Evolutionary conservation across 1,140 invertebrate genomes (phyloP).

Genomic region (Bombus huntii): DNA sequence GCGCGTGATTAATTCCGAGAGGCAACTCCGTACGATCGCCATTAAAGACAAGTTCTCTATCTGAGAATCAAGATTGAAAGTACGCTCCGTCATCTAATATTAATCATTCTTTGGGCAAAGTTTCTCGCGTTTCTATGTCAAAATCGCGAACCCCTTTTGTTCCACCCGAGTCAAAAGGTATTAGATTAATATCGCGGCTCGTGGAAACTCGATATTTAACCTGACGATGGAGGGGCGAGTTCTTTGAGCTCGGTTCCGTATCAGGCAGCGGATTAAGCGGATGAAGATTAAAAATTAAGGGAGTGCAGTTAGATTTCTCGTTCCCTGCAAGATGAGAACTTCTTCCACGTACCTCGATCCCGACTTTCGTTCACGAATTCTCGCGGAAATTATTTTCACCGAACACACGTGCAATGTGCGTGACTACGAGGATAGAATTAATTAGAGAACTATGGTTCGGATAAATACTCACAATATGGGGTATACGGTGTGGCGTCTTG

Average conservation of each 20-base stretch:
- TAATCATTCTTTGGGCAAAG: conserved; percentile 35
- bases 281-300: conserved; percentile 60
- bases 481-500: conserved; percentile 71
- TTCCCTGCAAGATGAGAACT: conserved; percentile 12
- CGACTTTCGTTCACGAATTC: conserved; percentile 2
- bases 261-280: conserved; percentile 47
- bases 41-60: background rate
- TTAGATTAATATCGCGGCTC: conserved; percentile 26
- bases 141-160: conserved; percentile 1
- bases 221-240: conserved; percentile 9
- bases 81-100: background rate
- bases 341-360: background rate
- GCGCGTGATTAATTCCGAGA: background rate
- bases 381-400: background rate
- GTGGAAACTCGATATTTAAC: conserved; percentile 51
- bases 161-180: conserved; percentile 19
- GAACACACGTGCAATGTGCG: background rate
- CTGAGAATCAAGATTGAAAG: background rate
- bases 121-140: conserved; percentile 13
- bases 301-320: conserved; percentile 6
- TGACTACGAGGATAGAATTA: background rate
- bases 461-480: conserved; percentile 67
- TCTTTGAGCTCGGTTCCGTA: conserved; percentile 45
- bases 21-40: background rate
- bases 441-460: conserved; percentile 6